Percentiles rank a stretch among this genome's conserved stretches.
Evolutionary conservation across 2,113 vertebrate species (phyloP).

Genomic region (Otus sunia): DNA sequence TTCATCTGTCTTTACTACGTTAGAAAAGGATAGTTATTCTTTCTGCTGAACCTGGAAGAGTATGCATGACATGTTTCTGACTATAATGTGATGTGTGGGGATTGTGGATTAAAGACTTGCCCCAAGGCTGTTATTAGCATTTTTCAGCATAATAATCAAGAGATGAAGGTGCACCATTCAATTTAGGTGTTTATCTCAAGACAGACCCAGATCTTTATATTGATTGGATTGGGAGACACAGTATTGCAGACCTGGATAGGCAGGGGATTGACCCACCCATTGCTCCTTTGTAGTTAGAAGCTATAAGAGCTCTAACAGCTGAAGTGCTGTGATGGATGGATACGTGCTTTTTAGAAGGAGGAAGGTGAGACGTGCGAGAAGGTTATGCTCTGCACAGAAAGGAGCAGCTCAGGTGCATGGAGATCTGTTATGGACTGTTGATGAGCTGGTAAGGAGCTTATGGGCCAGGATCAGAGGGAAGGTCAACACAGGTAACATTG

Average conservation of each 20-base stretch:
- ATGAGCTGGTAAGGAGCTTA: not conserved
- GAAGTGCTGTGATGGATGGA: not conserved
- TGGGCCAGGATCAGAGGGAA: not conserved
- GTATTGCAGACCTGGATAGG: not conserved
- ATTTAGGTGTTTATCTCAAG: conserved; percentile 8
- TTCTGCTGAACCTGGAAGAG: not conserved
- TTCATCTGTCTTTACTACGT: not conserved
- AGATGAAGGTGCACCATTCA: not conserved
- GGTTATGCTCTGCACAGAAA: not conserved
- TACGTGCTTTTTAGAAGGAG: not conserved
- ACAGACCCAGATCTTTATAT: not conserved
- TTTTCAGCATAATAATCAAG: not conserved
- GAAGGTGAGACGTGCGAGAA: not conserved
- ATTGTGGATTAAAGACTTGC: conserved; percentile 29
- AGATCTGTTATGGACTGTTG: not conserved
- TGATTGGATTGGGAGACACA: not conserved
- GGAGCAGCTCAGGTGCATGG: not conserved
- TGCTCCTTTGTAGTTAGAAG: not conserved
- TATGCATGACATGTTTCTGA: not conserved
- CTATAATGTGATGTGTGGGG: not conserved
- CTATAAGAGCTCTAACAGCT: not conserved
- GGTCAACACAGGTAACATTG: not conserved
- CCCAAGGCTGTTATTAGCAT: conserved; percentile 8
- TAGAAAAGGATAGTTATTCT: not conserved
- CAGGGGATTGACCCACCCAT: not conserved